Base-by-base conservation (phyloP, 2,797 vertebrate species). In the Sebastes nivosus region DNA sequence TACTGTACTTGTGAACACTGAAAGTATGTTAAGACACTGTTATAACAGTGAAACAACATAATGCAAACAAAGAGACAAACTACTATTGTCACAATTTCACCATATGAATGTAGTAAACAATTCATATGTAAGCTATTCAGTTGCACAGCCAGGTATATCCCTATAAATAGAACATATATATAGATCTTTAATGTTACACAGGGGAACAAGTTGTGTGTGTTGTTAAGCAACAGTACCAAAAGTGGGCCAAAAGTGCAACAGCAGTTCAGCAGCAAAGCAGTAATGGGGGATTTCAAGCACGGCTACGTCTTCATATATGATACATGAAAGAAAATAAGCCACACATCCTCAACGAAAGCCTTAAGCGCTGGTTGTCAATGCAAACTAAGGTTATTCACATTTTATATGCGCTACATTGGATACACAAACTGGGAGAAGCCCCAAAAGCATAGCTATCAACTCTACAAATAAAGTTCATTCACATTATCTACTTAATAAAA, bases 401-500 rank as follows among this genome's bases (percentile, higher is more conserved):
- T 72, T 60, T 55, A n/a, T 46, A 38, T 50, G 14, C 1, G 30
- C 7, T 36, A 36, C 42, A 72, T 12, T 76, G 75, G 30, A 66
- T 64, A 72, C 7, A 84, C 42, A 81, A 52, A 76, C 73, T 24
- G 9, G 16, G 57, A 71, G 50, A 79, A 74, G 55, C 78, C 73
- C 42, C 66, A 24, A 72, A 42, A 68, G 79, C 79, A 61, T 16
- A 72, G 58, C 80, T 72, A 72, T 32, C 4, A 76, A 46, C 74
- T 70, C 67, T 5, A 24, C 69, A 67, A 79, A 70, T 77, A 61
- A 46, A 11, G 55, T 70, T 68, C 12, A 79, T 74, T 89, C 66
- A 74, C 29, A 77, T 61, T 64, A 87, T 82, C 64, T 29, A 76
- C 64, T 70, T 25, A 38, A 67, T 61, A 68, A 42, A 16, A 85